Base-by-base conservation (phyloP, 1,140 invertebrate species). In the Plectus sambesii region DNA sequence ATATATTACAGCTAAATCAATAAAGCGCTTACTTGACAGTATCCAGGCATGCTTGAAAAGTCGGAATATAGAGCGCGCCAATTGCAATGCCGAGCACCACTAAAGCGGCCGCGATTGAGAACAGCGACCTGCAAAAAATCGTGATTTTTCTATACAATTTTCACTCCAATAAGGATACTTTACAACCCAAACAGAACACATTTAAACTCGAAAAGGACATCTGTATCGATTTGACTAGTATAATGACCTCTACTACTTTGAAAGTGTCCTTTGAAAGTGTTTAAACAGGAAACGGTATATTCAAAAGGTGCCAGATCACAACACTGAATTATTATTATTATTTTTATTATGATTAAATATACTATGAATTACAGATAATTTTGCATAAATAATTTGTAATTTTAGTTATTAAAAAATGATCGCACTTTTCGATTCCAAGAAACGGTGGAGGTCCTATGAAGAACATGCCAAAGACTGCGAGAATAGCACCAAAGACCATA, bases 41-140 rank as follows among this genome's bases (percentile, higher is more conserved):
- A 51, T 69, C 62, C 6, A 67, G 44, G 53, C 66, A 67, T 33
- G 57, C 57, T 37, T 67, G 64, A 41, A 67, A 67, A 12, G 66
- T 69, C 6, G 64, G 64, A 53, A 67, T 67, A 33, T 69, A 67
- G 1, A 69, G 50, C 8, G 64, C 64, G 19, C 66, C 64, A 5
- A 66, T 60, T 9, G 64, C 64, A 6, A 67, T 33, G 33, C 64
- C 64, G 6, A 67, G 55, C 39, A 67, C 20, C 15, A 63, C 49
- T n/a, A 67, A 27, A 8, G 63, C 50, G 20, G 69, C 35, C 8
- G 62, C 63, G 22, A 69, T 67, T n/a, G 63, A 33, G 22, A 65
- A 19, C 6, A 67, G 45, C 45, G 61, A 54, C 35, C 55, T 56
- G 41, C 2, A 55, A 12, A 19, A 49, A 49, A 49, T 38, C 20